A percentile compares a stretch with the other conserved stretches of the same genome.
These are phyloP conservation scores for Nyleta sp. DNA, from an alignment of 2,888 invertebrate species.

Conservation along the genomic window DNA sequence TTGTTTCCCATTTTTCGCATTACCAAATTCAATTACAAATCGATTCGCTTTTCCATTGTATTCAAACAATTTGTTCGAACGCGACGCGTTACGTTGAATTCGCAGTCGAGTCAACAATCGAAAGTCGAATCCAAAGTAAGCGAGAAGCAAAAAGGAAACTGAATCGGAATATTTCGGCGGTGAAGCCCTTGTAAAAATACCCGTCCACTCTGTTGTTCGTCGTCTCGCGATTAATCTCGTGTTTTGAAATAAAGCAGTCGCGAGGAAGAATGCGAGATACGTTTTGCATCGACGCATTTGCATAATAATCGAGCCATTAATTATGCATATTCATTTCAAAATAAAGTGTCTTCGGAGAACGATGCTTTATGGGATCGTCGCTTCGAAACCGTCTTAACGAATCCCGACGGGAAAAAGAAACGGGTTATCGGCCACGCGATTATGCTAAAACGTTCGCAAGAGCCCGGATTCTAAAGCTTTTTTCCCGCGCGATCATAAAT, in stretches of 20 bases:
- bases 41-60: too few species aligned
- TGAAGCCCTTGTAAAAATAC: too few species aligned
- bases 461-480: not conserved
- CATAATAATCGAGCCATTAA: constrained; percentile 48
- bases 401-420: constrained; percentile 3
- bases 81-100: too few species aligned
- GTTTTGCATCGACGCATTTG: constrained; percentile 12
- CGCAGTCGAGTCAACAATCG: too few species aligned
- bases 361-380: constrained; percentile 15
- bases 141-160: too few species aligned
- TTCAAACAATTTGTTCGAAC: not conserved
- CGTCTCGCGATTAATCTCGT: not conserved
- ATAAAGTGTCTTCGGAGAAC: constrained; percentile 11
- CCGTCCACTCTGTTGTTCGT: not conserved
- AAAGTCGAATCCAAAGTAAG: too few species aligned
- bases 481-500: constrained; percentile 14
- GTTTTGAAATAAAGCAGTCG: too few species aligned
- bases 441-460: constrained; percentile 38
- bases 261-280: not conserved
- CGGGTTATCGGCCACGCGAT: constrained; percentile 35
- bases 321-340: constrained; percentile 38
- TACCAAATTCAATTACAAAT: too few species aligned
- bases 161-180: too few species aligned
- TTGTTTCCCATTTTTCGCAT: too few species aligned
- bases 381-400: constrained; percentile 4